These are phyloP conservation scores for Vidua macroura DNA, from an alignment of 2,113 vertebrate genomes.

Conservation along the genomic window DNA sequence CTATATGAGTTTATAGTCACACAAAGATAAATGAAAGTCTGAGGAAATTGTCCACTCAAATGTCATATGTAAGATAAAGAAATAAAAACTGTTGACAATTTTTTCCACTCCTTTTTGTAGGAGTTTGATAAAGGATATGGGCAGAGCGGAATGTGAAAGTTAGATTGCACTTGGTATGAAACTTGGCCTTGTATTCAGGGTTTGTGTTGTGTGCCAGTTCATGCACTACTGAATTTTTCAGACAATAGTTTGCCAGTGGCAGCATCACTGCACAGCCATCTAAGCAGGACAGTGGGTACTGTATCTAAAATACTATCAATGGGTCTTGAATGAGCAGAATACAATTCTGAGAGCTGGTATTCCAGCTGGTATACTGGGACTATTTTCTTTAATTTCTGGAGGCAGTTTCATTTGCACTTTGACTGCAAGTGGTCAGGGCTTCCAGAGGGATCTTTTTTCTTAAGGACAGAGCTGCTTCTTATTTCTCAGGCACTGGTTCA, in stretches of 20 bases:
- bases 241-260: neutral
- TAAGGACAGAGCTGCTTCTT: neutral
- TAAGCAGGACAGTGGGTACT: neutral
- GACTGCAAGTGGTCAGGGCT: neutral
- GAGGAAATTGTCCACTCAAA: neutral
- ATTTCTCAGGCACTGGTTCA: neutral
- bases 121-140: neutral
- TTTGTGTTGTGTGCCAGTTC: neutral
- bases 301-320: neutral
- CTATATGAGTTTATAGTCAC: neutral
- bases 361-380: neutral
- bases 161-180: fast-evolving
- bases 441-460: neutral
- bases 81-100: neutral
- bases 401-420: neutral
- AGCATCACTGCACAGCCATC: neutral
- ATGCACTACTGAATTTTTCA: neutral
- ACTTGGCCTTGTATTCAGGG: neutral
- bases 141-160: neutral
- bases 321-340: neutral
- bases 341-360: neutral
- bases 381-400: neutral
- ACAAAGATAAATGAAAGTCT: neutral
- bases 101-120: neutral
- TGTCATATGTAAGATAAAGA: neutral